Base-by-base conservation (phyloP, 2,888 invertebrate species). In the Pinctada fucata region DNA sequence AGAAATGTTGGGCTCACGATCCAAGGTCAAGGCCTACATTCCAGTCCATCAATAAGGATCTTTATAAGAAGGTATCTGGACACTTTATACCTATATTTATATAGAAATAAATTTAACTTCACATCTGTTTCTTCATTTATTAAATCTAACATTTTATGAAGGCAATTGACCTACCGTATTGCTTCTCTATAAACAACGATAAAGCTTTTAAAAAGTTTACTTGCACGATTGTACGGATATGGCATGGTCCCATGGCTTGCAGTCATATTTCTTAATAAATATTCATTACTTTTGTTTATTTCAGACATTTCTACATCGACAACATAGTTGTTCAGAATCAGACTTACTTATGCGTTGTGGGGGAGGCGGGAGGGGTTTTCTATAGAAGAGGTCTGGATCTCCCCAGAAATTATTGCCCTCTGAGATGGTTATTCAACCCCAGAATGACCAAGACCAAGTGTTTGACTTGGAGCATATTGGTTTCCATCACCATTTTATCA, bases 281-380 rank as follows among this genome's bases (percentile, higher is more conserved):
- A 31, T 31, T 31, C 31, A 31, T 31, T 31, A 31, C 31, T 31
- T 58, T 70, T 72, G 58, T 75, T 64, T 72, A 4, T 84, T 85
- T 5, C 86, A 90, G 90, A 84, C 84, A 13, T 86, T 87, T n/a
- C 87, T 91, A 63, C 89, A 92, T 83, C 91, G 91, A 79, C 85
- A 90, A 10, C 92, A 91, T 86, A 92, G 92, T 76, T 90, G 90
- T 3, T 92, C 92, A 2, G 90, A 91, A 52, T 92, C 92, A 3
- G 91, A 92, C 66, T 67, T 72, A 6, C 45, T 72, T 3, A 67
- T 31, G n/a, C 72, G 72, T 5, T 72, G 72, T 83, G 86, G 72
- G 13, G 47, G 16, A 58, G 13, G 13, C 13, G 58, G 58, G 58
- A 58, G 58, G 58, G 13, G 58, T 13, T 58, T 58, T 13, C 13